Evolutionary conservation across 2,113 vertebrate genomes (phyloP).

Genomic region (Murina feae): DNA sequence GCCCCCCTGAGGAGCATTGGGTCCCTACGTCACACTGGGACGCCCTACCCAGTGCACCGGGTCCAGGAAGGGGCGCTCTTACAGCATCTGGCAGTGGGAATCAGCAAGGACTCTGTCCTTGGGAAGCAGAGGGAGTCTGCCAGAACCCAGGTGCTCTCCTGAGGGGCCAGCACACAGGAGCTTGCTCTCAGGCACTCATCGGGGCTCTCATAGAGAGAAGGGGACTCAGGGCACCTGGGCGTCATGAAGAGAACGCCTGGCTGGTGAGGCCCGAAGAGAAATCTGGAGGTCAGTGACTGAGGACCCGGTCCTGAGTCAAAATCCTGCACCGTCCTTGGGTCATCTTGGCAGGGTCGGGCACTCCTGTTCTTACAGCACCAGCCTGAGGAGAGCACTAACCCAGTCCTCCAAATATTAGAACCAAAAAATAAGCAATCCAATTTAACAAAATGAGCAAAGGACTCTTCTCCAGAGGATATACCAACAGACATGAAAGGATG

Average conservation of each 20-base stretch:
- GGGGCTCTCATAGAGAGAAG: background rate
- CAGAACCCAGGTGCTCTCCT: background rate
- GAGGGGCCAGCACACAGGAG: background rate
- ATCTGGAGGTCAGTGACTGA: background rate
- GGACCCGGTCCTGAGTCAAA: background rate
- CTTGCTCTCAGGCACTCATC: background rate
- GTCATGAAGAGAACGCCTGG: background rate
- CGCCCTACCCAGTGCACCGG: background rate
- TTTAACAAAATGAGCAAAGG: no score
- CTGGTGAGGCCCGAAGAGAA: background rate
- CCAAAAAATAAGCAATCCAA: no score
- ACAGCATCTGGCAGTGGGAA: background rate
- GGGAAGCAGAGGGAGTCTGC: background rate
- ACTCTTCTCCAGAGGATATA: no score
- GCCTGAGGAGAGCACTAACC: no score
- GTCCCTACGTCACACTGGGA: background rate
- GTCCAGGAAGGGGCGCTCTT: background rate
- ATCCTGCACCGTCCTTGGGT: background rate
- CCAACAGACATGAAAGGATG: no score
- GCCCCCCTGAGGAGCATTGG: background rate
- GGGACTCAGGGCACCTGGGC: background rate
- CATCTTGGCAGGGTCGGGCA: no score
- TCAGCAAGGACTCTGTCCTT: background rate
- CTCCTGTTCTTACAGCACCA: no score
- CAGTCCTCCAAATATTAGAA: no score